Base-by-base conservation (phyloP, 2,797 vertebrate species). In the Argentina silus region DNA sequence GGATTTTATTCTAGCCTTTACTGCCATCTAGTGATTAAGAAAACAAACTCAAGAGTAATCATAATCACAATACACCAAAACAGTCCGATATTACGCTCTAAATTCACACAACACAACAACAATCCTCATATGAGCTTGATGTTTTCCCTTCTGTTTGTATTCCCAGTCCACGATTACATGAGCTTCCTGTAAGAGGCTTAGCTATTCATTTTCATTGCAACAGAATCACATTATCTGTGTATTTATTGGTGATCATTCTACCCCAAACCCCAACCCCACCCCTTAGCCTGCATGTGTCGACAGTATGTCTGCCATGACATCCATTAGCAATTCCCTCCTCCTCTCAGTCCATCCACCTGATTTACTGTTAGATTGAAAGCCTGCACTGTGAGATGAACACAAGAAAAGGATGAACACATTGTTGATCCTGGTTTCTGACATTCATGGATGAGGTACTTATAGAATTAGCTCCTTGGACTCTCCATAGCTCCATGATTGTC, bases 1-100 rank as follows among this genome's bases (percentile, higher is more conserved):
- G 7, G 14, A 15, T 72, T 67, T 77, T 67, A 72, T 60, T 76
- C 64, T 86, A 81, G 81, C 77, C 82, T 93, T 87, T 88, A 89
- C 85, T 89, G 89, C 90, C 92, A 89, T 77, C 92, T 92, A 92
- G 89, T 90, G 91, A 78, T 17, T 42, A 56, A 10, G 8, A 56
- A 48, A 19, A 10, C 17, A 56, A 56, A 11, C 67, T 36, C 27
- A 36, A 12, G 44, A 36, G 17, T 45, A 19, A 47, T 27, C 17
- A 11, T 78, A 66, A 48, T 59, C 21, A 42, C 7, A 81, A 78
- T 69, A 67, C 61, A 36, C 70, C 63, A 1, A 9, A 67, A 66
- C 48, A 7, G 12, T 23, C 8, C 45, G 43, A 47, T 12, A 53
- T 27, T 7, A 21, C 17, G 21, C 56, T 19, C 19, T 14, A 36